A percentile compares a stretch with the other conserved stretches of the same genome.
Conservation (phyloP, 2,888 invertebrate species). For the Apotomis capreana region DNA sequence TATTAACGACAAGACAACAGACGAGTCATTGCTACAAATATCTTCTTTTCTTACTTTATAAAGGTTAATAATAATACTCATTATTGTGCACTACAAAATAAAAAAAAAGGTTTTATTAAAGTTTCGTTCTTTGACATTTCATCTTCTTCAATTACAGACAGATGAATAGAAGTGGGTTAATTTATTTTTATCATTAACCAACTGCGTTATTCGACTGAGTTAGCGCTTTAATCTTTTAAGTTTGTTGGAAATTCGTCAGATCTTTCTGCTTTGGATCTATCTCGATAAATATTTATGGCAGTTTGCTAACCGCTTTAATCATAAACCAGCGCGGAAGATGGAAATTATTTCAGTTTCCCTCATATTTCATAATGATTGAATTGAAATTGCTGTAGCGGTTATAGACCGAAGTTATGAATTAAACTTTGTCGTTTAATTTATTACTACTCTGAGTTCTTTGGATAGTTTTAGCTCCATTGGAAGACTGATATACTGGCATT, state of each 20-base stretch:
- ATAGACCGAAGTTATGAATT: conserved; percentile 48
- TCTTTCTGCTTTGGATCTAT: conserved; percentile 2
- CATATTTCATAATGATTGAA: conserved; percentile 48
- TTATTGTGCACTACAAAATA: too few species aligned
- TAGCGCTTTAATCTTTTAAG: conserved; percentile 20
- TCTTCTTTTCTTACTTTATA: too few species aligned
- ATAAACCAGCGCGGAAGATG: conserved; percentile 44
- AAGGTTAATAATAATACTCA: too few species aligned
- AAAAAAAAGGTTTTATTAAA: conserved; percentile 51
- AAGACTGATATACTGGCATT: background rate
- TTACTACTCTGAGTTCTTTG: conserved; percentile 3
- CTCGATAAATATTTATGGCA: conserved; percentile 12
- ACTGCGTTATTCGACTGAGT: conserved; percentile 9
- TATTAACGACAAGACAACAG: too few species aligned
- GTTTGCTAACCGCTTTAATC: conserved; percentile 1
- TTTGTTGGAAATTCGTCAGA: conserved; percentile 9
- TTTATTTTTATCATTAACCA: conserved; percentile 40
- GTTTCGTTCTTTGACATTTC: conserved; percentile 44
- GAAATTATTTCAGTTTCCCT: conserved; percentile 51
- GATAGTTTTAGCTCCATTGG: background rate
- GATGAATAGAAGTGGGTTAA: conserved; percentile 27
- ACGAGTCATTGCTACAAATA: too few species aligned
- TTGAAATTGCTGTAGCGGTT: conserved; percentile 48
- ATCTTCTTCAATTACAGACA: background rate
- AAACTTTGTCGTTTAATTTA: background rate